Conservation (phyloP, 2,888 invertebrate genomes). For the Sesamia inferens region DNA sequence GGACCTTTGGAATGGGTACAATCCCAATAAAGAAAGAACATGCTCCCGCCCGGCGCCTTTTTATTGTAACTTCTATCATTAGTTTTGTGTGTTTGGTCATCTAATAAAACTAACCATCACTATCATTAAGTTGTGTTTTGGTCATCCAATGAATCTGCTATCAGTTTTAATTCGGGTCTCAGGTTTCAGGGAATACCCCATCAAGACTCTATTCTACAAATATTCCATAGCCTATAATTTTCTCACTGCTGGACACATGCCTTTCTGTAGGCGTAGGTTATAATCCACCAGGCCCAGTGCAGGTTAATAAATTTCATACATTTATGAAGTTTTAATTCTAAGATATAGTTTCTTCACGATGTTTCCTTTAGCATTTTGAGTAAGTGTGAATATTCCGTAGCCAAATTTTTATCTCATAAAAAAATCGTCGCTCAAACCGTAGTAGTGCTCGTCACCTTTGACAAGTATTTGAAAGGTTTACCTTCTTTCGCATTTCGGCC, state of each 20-base stretch:
- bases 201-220: conserved; percentile 2
- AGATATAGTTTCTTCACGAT: too few relatives aligned
- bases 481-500: conserved; percentile 64
- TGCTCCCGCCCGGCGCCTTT: neutral
- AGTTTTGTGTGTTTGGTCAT: neutral
- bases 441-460: conserved; percentile 61
- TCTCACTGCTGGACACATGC: neutral
- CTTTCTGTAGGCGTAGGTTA: neutral
- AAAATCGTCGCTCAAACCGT: conserved; percentile 59
- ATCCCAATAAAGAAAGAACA: neutral
- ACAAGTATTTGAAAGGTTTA: conserved; percentile 68
- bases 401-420: conserved; percentile 24
- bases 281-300: neutral
- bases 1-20: neutral
- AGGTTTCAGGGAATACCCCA: neutral
- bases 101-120: neutral
- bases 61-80: too few relatives aligned
- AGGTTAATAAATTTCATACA: neutral
- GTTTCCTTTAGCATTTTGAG: neutral
- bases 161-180: neutral
- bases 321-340: neutral
- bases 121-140: neutral
- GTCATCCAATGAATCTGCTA: neutral
- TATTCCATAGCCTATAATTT: conserved; percentile 1
- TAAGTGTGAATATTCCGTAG: neutral